Evolutionary conservation across 2,113 vertebrate genomes (phyloP).

Genomic region (Alces alces): DNA sequence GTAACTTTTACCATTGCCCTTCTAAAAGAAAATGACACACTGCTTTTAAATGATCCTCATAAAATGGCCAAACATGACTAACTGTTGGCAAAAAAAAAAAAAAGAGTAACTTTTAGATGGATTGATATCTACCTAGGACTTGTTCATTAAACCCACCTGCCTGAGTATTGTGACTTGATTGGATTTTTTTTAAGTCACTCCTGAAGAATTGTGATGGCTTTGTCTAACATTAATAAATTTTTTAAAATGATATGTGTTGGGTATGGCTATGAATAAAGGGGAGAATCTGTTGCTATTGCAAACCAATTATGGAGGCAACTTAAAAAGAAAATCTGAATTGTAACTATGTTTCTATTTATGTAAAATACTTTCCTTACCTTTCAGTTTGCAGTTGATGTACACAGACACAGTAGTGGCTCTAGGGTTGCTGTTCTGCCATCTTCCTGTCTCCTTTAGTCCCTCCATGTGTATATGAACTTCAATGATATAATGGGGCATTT

Average conservation of each 20-base stretch:
- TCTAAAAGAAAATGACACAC: not conserved
- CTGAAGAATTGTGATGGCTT: constrained; percentile 58
- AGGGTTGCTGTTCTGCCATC: constrained; percentile 79
- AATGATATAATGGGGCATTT: constrained; percentile 80
- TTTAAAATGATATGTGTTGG: constrained; percentile 23
- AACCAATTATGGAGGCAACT: constrained; percentile 66
- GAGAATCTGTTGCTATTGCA: constrained; percentile 65
- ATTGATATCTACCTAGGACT: not conserved
- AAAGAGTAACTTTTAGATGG: not conserved
- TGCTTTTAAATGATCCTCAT: not conserved
- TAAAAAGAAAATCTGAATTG: constrained; percentile 73
- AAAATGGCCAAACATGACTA: not conserved
- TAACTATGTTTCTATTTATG: constrained; percentile 82
- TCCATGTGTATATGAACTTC: constrained; percentile 81
- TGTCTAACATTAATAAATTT: not conserved
- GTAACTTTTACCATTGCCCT: not conserved
- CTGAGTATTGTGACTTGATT: not conserved
- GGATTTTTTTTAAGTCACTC: constrained; percentile 46
- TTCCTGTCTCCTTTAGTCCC: constrained; percentile 77
- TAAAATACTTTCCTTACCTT: constrained; percentile 77
- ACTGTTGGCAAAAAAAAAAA: not conserved
- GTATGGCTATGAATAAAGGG: constrained; percentile 61
- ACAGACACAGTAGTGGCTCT: constrained; percentile 69
- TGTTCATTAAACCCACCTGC: not conserved
- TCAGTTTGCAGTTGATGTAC: constrained; percentile 71